These are phyloP conservation scores for Nipponacmea schrenckii DNA, from an alignment of 2,888 invertebrate species.

Conservation along the genomic window DNA sequence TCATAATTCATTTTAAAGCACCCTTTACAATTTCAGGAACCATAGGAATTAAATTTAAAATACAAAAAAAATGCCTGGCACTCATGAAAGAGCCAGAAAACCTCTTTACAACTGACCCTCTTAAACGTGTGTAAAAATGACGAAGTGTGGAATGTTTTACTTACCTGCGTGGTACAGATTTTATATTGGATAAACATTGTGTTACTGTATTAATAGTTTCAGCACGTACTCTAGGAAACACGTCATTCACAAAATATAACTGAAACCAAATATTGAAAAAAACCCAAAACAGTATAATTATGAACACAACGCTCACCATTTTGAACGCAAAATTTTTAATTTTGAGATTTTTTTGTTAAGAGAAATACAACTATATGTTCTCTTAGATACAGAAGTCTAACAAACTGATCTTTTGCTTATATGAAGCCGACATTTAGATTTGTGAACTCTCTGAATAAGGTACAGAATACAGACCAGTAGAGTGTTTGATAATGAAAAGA, in stretches of 20 bases:
- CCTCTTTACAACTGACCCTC: background rate
- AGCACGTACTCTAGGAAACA: slow-evolving; percentile 85
- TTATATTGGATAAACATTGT: slow-evolving; percentile 80
- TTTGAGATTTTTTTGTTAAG: too few species aligned
- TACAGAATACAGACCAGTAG: slow-evolving; percentile 78
- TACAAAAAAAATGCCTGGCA: too few species aligned
- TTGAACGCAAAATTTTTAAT: background rate
- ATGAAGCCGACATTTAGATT: too few species aligned
- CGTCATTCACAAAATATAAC: slow-evolving; percentile 86
- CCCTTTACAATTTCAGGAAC: too few species aligned
- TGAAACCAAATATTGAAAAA: slow-evolving; percentile 67
- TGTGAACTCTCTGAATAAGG: slow-evolving; percentile 68
- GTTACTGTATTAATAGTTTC: slow-evolving; percentile 86
- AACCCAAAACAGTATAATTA: slow-evolving; percentile 64
- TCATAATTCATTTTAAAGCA: too few species aligned
- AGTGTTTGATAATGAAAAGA: too few species aligned
- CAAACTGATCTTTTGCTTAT: slow-evolving; percentile 57
- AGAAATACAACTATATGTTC: too few species aligned
- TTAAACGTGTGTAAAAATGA: too few species aligned
- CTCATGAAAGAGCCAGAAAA: too few species aligned
- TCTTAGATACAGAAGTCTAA: too few species aligned
- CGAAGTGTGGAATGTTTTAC: slow-evolving; percentile 4
- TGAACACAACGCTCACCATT: too few species aligned
- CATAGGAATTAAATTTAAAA: too few species aligned
- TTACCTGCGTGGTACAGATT: slow-evolving; percentile 77